These are phyloP conservation scores for Idaea dimidiata DNA, from an alignment of 2,888 invertebrate species.

Conservation along the genomic window DNA sequence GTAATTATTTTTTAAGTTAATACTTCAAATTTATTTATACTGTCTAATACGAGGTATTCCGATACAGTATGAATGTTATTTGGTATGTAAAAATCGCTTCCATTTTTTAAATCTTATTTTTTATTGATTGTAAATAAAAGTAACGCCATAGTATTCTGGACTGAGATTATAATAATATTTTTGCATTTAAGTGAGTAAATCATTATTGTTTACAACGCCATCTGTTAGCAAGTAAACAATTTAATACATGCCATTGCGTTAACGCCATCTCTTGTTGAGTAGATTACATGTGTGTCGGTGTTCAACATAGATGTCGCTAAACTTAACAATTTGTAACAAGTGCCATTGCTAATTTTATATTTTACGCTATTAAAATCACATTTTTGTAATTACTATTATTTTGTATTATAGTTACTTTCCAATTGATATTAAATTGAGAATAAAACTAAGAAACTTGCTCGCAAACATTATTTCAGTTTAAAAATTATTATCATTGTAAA, in stretches of 20 bases:
- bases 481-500: not conserved
- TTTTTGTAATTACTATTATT: constrained; percentile 7
- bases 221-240: constrained; percentile 42
- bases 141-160: constrained; percentile 69
- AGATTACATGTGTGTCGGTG: constrained; percentile 14
- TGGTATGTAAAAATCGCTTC: constrained; percentile 62
- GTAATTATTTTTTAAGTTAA: constrained; percentile 57
- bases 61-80: constrained; percentile 68
- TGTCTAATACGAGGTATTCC: constrained; percentile 79
- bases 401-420: not conserved
- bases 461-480: not conserved
- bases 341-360: constrained; percentile 24
- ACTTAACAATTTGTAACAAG: constrained; percentile 18
- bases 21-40: constrained; percentile 59
- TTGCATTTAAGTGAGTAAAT: constrained; percentile 63
- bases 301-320: constrained; percentile 21
- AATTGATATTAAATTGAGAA: not conserved
- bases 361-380: constrained; percentile 9
- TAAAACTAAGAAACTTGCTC: too few relatives aligned
- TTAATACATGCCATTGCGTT: constrained; percentile 11
- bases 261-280: constrained; percentile 32
- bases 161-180: constrained; percentile 67
- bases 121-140: constrained; percentile 53
- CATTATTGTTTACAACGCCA: constrained; percentile 46
- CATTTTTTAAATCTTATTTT: constrained; percentile 43